phyloP scores from a whole-genome alignment of 2,797 vertebrate species.

The Anableps anableps region DNA sequence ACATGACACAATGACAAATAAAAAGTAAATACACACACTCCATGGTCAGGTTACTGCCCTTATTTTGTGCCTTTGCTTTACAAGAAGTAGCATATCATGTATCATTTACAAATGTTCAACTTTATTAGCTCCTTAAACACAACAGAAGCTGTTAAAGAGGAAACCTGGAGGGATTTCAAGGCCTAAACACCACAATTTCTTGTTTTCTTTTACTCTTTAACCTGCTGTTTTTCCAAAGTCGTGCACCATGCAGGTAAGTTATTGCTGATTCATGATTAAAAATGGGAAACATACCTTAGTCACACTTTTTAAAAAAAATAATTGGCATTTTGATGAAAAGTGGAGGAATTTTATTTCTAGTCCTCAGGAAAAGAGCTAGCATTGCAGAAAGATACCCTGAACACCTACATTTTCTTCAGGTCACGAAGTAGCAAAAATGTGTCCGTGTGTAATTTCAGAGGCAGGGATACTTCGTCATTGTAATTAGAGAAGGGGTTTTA shows the following conservation, averaged over 20 bases:
- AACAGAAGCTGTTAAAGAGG: background rate
- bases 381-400: slow-evolving; percentile 2
- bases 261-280: background rate
- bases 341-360: background rate
- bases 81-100: background rate
- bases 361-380: background rate
- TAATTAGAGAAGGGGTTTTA: slow-evolving; percentile 49
- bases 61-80: background rate
- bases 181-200: background rate
- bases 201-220: background rate
- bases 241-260: background rate
- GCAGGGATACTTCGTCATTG: slow-evolving; percentile 12
- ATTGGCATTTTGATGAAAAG: background rate
- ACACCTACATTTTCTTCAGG: background rate
- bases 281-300: background rate
- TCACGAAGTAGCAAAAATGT: slow-evolving; percentile 14
- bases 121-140: background rate
- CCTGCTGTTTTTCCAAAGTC: background rate
- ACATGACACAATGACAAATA: background rate
- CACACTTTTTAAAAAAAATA: background rate
- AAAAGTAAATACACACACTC: background rate
- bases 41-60: no score
- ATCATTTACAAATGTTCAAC: background rate
- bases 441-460: slow-evolving; percentile 33
- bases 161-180: background rate